Evolutionary conservation across 2,888 invertebrate genomes (phyloP), one percentile per base, ranked within the genome.

Genomic region (Graphium colonna): DNA sequence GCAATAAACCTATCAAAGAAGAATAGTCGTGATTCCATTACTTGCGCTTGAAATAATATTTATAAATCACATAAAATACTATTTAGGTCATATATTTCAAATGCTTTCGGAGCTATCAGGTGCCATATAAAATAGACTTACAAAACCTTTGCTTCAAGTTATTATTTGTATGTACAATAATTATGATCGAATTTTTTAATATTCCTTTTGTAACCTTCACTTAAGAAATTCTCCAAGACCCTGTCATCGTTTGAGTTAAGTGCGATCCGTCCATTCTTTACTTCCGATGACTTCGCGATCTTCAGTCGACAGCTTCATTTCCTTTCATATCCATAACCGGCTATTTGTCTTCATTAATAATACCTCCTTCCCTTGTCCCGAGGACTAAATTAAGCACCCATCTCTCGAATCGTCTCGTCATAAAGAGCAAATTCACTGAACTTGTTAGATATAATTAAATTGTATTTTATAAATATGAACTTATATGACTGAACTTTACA

Each of bases 211-310:
- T 17, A 33, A n/a, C 12, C 21, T 13, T 40, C 28, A 33, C 9
- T 28, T 16, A 17, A 45, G 16, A 36, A 52, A 15, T 21, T 16
- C 18, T 41, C 18, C 13, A 18, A 31, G 17, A 17, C 46, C 17
- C 33, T 13, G 46, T 59, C 60, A 64, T 67, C 62, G 56, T 62
- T 65, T 62, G 68, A 59, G 67, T 62, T 67, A 65, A 69, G 73
- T 73, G 71, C 69, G 76, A 79, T 82, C 82, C 82, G 82, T 82
- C 82, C 82, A 81, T 66, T 51, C 33, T 28, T 51, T 48, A 44
- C 55, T 47, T 47, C 56, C 57, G 55, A 51, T 52, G 45, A 51
- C 52, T 56, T 44, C 50, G 41, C 21, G 21, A 18, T 33, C 31
- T 16, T 36, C 45, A 39, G 47, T 49, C 52, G 51, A 17, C 55